Conservation (phyloP, 2,797 vertebrate species). For the Phataginus tricuspis region DNA sequence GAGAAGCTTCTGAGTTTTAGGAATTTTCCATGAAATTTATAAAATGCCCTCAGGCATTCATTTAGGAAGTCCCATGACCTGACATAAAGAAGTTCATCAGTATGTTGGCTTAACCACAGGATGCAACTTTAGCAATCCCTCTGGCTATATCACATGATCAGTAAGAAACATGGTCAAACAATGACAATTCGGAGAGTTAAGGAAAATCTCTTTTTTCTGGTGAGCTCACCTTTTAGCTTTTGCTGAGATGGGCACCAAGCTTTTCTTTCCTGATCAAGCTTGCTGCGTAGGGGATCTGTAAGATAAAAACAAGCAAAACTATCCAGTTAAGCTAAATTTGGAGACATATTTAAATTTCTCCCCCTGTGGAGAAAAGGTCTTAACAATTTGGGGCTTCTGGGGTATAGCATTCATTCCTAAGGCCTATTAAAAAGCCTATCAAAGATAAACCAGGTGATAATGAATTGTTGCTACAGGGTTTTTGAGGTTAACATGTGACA, state of each 20-base stretch:
- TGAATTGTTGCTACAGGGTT: neutral
- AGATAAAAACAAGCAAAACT: slow-evolving; percentile 75
- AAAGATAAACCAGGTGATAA: neutral
- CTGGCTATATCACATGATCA: neutral
- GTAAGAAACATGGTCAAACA: neutral
- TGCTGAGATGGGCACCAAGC: slow-evolving; percentile 95
- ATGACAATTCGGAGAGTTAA: neutral
- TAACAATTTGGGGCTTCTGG: neutral
- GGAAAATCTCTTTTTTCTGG: neutral
- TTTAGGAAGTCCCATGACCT: neutral
- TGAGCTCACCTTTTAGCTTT: slow-evolving; percentile 92
- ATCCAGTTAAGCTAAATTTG: slow-evolving; percentile 15
- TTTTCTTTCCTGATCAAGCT: slow-evolving; percentile 99
- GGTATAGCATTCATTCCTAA: neutral
- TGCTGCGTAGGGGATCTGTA: slow-evolving; percentile 97
- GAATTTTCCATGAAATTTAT: slow-evolving; percentile 17
- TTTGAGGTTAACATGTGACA: neutral
- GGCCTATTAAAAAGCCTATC: neutral
- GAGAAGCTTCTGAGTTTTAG: neutral
- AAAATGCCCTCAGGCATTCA: neutral
- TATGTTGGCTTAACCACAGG: neutral
- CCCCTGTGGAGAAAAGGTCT: neutral
- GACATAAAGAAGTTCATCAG: neutral
- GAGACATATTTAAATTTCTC: neutral
- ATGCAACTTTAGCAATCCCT: neutral